Base-by-base conservation (phyloP, 2,113 vertebrate genomes). In the Athene noctua region DNA sequence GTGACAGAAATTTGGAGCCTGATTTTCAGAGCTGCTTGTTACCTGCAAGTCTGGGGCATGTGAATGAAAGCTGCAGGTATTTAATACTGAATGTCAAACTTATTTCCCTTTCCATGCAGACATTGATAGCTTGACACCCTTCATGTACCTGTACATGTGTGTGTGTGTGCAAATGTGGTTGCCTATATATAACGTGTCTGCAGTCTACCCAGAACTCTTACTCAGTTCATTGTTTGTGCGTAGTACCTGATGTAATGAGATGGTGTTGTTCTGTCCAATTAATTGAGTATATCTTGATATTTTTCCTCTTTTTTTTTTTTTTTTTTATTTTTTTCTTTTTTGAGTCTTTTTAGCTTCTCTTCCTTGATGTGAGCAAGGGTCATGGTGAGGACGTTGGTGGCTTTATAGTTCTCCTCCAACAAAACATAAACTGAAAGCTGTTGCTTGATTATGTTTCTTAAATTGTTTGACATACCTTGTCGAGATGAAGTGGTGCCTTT, bases 161-260 rank as follows among this genome's bases (percentile, higher is more conserved):
- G 0, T 58, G 20, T 20, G 3, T 52, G 5, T 38, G 38, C 26
- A 54, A 49, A 52, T 40, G 22, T 42, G 32, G 21, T 72, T 83
- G 15, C 25, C 14, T 62, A 3, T 71, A 10, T 88, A 15, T 29
- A 25, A 36, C 19, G 25, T 0, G 0, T 40, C 13, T 70, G 16
- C 29, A 52, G 25, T 42, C 18, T 67, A n/a, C n/a, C 10, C 26
- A 78, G 40, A 62, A 65, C 16, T 58, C 81, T 12, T 61, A 49
- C 7, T 44, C 16, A 18, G 40, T 44, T 84, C 17, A 9, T 52
- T 74, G n/a, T 59, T 82, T 57, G 7, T n/a, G 19, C 27, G 3
- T 63, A 34, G 9, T 89, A 34, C 55, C 26, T 16, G 46, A 52
- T 32, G 19, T 62, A 54, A 57, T 29, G 36, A 83, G 20, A 27